phyloP scores from a whole-genome alignment of 2,888 invertebrate species.

The Ochropleura leucogaster region DNA sequence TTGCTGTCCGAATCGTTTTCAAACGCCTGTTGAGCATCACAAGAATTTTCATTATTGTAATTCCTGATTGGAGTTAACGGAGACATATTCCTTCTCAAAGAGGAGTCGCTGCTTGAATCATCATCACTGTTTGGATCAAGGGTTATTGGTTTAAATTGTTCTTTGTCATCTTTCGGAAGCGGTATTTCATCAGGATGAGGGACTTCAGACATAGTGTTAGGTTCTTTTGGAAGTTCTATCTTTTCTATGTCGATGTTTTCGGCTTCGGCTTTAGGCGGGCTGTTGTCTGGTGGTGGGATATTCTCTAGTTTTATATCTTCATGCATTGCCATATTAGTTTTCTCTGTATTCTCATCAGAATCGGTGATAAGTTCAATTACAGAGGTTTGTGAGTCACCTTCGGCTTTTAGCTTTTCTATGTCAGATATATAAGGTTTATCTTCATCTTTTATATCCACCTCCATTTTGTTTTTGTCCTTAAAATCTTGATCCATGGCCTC shows the following conservation, averaged over 20 bases:
- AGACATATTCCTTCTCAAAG: conserved; percentile 86
- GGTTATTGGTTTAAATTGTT: conserved; percentile 78
- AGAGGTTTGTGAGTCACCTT: conserved; percentile 78
- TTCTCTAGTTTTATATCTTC: conserved; percentile 83
- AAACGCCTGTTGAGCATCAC: conserved; percentile 87
- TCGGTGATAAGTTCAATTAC: conserved; percentile 83
- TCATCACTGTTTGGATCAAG: conserved; percentile 77
- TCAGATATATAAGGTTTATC: conserved; percentile 49
- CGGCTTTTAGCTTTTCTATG: conserved; percentile 46
- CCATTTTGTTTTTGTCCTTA: conserved; percentile 71
- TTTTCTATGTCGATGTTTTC: conserved; percentile 79
- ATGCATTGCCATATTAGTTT: conserved; percentile 77
- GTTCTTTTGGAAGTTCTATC: conserved; percentile 81
- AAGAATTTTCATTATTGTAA: conserved; percentile 87
- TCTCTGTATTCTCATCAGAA: conserved; percentile 77
- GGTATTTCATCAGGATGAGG: conserved; percentile 69
- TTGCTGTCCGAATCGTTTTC: conserved; percentile 80
- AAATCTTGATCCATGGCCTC: conserved; percentile 77
- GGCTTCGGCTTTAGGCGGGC: conserved; percentile 85
- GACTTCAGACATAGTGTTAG: conserved; percentile 72
- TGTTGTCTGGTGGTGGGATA: conserved; percentile 71
- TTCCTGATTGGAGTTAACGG: conserved; percentile 87
- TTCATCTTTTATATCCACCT: conserved; percentile 74
- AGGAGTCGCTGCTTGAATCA: conserved; percentile 85
- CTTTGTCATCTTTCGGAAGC: conserved; percentile 79